A percentile compares a stretch with the other conserved stretches of the same genome.
These are phyloP conservation scores for Pissodes strobi DNA, from an alignment of 1,140 invertebrate genomes.

Conservation along the genomic window DNA sequence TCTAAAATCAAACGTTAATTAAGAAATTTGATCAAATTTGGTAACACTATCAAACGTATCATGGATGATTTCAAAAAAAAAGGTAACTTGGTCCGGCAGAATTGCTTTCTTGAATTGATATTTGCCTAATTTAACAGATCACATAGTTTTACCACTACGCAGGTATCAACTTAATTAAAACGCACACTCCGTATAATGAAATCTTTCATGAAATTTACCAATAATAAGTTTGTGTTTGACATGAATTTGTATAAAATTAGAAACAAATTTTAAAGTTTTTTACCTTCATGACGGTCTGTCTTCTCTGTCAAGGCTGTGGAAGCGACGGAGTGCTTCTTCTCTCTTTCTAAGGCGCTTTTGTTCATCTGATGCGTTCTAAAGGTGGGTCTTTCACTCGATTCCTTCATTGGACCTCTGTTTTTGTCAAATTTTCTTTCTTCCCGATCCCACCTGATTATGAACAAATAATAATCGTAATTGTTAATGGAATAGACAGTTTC, in stretches of 20 bases:
- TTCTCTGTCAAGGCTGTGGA: conserved; percentile 75
- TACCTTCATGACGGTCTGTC: conserved; percentile 72
- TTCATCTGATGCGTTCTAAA: conserved; percentile 67
- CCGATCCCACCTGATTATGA: conserved; percentile 58
- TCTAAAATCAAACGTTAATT: no score
- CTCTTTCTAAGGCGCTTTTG: conserved; percentile 67
- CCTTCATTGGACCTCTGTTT: conserved; percentile 49
- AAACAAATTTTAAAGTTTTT: neutral
- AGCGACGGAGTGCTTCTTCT: conserved; percentile 72
- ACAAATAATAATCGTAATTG: neutral
- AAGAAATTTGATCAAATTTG: no score
- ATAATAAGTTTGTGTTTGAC: no score
- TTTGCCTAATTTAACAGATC: no score
- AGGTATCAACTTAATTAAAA: no score
- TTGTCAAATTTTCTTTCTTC: conserved; percentile 54
- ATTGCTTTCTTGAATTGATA: no score
- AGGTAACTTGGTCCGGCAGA: no score
- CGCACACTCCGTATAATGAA: no score
- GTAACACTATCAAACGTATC: no score
- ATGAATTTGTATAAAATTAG: neutral
- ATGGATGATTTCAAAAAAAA: no score
- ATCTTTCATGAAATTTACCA: no score
- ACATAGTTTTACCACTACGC: no score
- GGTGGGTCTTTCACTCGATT: conserved; percentile 59
- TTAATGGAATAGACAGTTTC: neutral